phyloP scores from a whole-genome alignment of 2,888 invertebrate species.

The Nomada lathburiana region DNA sequence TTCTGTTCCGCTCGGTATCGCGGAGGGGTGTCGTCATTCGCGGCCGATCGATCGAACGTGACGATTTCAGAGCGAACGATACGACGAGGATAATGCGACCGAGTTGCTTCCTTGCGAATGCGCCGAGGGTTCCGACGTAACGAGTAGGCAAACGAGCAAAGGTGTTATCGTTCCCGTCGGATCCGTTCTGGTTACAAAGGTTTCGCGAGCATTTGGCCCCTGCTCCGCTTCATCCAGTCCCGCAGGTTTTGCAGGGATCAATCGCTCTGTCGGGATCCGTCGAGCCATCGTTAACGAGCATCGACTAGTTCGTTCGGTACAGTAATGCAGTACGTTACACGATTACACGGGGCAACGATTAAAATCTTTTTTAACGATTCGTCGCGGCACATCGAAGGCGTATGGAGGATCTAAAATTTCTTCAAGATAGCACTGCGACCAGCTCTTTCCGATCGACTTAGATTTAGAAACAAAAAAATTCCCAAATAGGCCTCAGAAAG shows the following conservation, averaged over 20 bases:
- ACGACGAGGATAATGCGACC: background rate
- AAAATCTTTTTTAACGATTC: conserved; percentile 31
- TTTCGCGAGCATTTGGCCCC: conserved; percentile 13
- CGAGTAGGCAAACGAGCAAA: conserved; percentile 9
- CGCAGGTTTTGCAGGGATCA: conserved; percentile 21
- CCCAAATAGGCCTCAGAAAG: no score
- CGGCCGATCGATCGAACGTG: conserved; percentile 5
- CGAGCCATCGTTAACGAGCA: conserved; percentile 45
- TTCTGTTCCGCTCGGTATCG: no score
- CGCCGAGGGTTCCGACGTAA: background rate
- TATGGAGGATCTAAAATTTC: no score
- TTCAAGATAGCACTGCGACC: no score
- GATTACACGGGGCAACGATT: conserved; percentile 31
- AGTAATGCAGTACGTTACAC: conserved; percentile 23
- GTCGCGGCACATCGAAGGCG: background rate
- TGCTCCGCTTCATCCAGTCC: background rate
- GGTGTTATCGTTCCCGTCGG: conserved; percentile 17
- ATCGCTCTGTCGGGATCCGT: conserved; percentile 32
- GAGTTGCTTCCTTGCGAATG: background rate
- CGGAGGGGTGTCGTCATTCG: no score
- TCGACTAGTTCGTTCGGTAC: conserved; percentile 17
- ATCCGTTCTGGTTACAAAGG: conserved; percentile 27
- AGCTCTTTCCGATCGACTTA: no score
- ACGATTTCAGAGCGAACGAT: background rate
- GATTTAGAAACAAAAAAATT: no score